Base-by-base conservation (phyloP, 2,888 invertebrate species). In the Latheticus oryzae region DNA sequence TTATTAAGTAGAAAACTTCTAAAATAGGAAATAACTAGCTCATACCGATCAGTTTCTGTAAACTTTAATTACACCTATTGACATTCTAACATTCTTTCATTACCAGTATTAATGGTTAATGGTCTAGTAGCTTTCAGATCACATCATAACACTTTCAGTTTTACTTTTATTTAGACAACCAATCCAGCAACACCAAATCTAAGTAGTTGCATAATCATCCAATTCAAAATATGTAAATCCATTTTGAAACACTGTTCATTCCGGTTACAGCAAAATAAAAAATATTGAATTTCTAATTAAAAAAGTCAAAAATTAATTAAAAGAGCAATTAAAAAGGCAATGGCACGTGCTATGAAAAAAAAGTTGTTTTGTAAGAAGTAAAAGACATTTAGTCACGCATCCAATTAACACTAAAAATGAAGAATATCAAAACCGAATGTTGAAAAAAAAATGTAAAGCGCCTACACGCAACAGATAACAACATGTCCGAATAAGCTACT, bases 401-500 rank as follows among this genome's bases (percentile, higher is more conserved):
- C 48, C 48, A 48, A 35, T 48, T 48, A 48, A 48, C n/a, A 23
- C 33, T 26, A 26, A 48, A 47, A 35, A 45, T 11, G 17, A 45
- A 30, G 32, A 45, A 52, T 42, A n/a, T n/a, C n/a, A 40, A 23
- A 5, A 28, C 28, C 7, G 28, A 38, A 40, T 11, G 17, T 17
- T 45, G 28, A 13, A 21, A 33, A 50, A 50, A 38, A 37, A 37
- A 43, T 13, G 32, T 12, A 16, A 30, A 55, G 38, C 40, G 35
- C 55, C 47, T 30, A 45, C 54, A 35, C 54, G n/a, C n/a, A 5
- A 9, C 16, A 30, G 43, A 47, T 37, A 55, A 38, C 37, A 28
- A 54, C 23, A 54, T 45, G 54, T 54, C 54, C n/a, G 23, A 42
- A 42, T 54, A 15, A 12, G 55, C 55, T 55, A 55, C 55, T 55